Conservation (phyloP, 2,113 vertebrate species). For the Neomonachus schauinslandi region DNA sequence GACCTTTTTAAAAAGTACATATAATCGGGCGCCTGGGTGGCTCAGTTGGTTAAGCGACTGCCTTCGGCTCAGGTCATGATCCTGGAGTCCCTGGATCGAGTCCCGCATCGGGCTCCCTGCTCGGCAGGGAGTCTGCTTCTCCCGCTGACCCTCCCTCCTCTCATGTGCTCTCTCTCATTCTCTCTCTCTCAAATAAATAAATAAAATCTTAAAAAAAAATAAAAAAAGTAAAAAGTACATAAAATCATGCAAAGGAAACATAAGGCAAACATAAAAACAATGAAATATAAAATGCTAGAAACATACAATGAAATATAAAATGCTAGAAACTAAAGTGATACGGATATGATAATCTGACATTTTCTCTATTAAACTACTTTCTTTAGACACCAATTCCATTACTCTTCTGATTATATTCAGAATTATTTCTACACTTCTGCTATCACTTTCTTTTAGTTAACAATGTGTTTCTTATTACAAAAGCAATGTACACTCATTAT, state of each 20-base stretch:
- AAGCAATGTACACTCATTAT: neutral
- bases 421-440: constrained; percentile 14
- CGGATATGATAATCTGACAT: neutral
- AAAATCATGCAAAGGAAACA: neutral
- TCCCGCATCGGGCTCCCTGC: too few relatives aligned
- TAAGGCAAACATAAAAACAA: constrained; percentile 36
- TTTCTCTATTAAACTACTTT: neutral
- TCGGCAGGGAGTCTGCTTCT: too few relatives aligned
- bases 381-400: neutral
- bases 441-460: neutral
- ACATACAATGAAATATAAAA: neutral
- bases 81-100: too few relatives aligned
- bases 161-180: too few relatives aligned
- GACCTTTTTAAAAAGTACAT: neutral
- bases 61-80: too few relatives aligned
- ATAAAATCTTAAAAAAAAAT: too few relatives aligned
- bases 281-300: constrained; percentile 4
- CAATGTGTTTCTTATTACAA: constrained; percentile 12
- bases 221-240: neutral
- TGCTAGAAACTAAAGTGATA: neutral
- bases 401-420: neutral
- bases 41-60: too few relatives aligned
- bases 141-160: too few relatives aligned
- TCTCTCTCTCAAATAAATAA: too few relatives aligned
- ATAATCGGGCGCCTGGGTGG: neutral